A percentile compares a stretch with the other conserved stretches of the same genome.
Conservation (phyloP, 2,797 vertebrate species). For the Acrossocheilus wenchowensis region DNA sequence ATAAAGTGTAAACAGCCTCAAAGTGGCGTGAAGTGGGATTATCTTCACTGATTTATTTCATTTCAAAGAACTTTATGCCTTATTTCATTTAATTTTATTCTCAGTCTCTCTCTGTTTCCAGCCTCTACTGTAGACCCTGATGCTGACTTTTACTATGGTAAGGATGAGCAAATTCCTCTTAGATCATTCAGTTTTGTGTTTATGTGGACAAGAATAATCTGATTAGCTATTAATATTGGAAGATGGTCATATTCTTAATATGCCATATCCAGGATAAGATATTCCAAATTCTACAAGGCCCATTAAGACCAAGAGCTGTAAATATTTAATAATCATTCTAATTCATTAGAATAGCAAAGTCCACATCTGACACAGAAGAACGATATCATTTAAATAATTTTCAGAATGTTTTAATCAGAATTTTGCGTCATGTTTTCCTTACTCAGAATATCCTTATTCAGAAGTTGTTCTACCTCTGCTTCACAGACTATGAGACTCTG, state of each 20-base stretch:
- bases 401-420: neutral
- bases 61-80: neutral
- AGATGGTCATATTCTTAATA: neutral
- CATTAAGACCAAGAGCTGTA: neutral
- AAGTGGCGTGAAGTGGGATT: neutral
- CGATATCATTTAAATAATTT: neutral
- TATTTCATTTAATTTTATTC: neutral
- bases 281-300: neutral
- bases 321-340: neutral
- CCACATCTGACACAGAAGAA: neutral
- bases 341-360: neutral
- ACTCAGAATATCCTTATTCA: neutral
- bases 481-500: slow-evolving; percentile 78
- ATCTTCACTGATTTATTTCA: neutral
- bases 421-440: neutral
- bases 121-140: slow-evolving; percentile 66
- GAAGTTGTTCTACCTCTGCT: slow-evolving; percentile 17
- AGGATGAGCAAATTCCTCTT: slow-evolving; percentile 38
- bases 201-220: neutral
- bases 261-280: neutral
- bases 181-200: neutral
- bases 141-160: slow-evolving; percentile 81
- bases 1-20: neutral
- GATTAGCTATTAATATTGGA: neutral
- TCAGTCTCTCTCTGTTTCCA: slow-evolving; percentile 41